These are phyloP conservation scores for Megaceryle torquata DNA, from an alignment of 2,113 vertebrate species.

Conservation along the genomic window DNA sequence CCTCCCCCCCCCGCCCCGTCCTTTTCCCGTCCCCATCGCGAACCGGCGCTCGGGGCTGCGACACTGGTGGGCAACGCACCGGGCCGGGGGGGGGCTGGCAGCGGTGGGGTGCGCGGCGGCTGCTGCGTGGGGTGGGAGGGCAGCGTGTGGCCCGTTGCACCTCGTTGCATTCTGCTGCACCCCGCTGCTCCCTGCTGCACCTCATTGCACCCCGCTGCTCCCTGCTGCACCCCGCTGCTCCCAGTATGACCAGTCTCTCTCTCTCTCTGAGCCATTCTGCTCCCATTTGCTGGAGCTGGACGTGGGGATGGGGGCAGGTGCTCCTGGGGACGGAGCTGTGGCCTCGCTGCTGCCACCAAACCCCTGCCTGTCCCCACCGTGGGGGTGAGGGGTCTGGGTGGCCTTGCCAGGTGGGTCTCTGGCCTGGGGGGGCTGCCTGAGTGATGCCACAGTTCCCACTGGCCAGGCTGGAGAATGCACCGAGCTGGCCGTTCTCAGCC, in stretches of 20 bases:
- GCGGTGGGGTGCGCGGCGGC: neutral
- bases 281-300: neutral
- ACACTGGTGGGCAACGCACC: neutral
- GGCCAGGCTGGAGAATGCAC: neutral
- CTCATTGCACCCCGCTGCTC: accelerated
- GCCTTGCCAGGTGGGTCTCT: neutral
- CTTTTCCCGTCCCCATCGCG: neutral
- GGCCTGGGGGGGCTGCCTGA: neutral
- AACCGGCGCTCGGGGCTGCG: neutral
- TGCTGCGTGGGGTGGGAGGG: neutral
- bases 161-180: accelerated
- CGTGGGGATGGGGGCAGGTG: neutral
- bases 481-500: neutral
- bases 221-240: accelerated
- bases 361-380: accelerated
- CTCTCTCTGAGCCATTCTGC: accelerated
- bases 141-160: accelerated
- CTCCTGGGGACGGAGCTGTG: neutral
- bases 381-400: neutral
- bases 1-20: neutral
- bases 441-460: neutral
- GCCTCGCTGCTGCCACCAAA: neutral
- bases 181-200: accelerated
- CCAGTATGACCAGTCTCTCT: accelerated
- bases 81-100: neutral